A percentile compares a stretch with the other conserved stretches of the same genome.
Evolutionary conservation across 2,888 invertebrate species (phyloP).

Genomic region (Cremastinae sp.): DNA sequence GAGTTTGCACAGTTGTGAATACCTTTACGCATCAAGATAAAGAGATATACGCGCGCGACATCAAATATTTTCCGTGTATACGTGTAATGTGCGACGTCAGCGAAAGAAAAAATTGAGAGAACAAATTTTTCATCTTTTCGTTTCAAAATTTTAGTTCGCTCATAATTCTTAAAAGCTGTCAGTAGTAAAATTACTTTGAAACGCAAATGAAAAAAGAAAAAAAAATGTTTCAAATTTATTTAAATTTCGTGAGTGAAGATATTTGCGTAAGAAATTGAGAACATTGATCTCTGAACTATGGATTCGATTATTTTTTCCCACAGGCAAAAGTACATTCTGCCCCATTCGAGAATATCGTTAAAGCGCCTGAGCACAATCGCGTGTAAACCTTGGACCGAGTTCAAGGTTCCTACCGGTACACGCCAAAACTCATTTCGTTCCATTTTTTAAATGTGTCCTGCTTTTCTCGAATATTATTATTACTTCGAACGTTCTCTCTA

Average conservation of each 20-base stretch:
- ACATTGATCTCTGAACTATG: constrained; percentile 15
- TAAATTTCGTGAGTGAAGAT: background rate
- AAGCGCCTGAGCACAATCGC: constrained; percentile 20
- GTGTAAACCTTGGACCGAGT: constrained; percentile 38
- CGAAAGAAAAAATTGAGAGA: constrained; percentile 1
- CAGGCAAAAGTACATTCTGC: constrained; percentile 20
- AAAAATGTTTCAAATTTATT: background rate
- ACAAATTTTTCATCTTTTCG: background rate
- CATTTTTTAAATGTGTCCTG: constrained; percentile 5
- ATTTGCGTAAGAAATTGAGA: background rate
- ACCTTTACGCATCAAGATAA: constrained; percentile 45
- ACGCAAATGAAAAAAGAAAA: too few relatives aligned
- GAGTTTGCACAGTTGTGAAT: constrained; percentile 52
- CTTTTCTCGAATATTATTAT: constrained; percentile 1
- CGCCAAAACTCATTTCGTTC: constrained; percentile 2
- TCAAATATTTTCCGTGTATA: background rate
- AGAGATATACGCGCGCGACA: constrained; percentile 15
- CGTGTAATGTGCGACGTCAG: constrained; percentile 25
- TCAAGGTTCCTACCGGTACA: constrained; percentile 47
- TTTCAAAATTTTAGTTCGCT: too few relatives aligned
- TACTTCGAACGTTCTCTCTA: background rate
- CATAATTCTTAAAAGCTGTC: too few relatives aligned
- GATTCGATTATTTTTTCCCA: background rate
- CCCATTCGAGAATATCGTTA: constrained; percentile 30
- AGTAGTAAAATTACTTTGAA: too few relatives aligned